Evolutionary conservation across 1,140 invertebrate genomes (phyloP).

Genomic region (Drosophila erecta): DNA sequence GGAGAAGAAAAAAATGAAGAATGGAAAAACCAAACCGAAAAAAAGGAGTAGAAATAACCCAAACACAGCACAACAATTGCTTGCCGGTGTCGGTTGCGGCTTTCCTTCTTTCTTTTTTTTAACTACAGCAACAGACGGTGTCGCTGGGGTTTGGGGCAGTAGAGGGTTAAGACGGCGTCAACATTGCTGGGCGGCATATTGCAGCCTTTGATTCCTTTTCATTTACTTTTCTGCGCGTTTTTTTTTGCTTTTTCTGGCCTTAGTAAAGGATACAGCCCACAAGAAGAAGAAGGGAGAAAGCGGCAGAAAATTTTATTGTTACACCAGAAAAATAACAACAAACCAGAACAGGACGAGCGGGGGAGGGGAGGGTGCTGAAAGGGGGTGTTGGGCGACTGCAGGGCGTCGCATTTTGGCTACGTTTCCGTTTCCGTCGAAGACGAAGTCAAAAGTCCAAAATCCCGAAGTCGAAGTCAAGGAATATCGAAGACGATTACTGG

Average conservation of each 20-base stretch:
- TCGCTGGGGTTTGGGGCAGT: background rate
- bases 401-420: conserved; percentile 79
- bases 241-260: conserved; percentile 12
- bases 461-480: conserved; percentile 32
- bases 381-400: conserved; percentile 32
- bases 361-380: background rate
- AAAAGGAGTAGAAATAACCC: conserved; percentile 42
- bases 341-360: background rate
- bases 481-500: conserved; percentile 68
- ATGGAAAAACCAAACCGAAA: conserved; percentile 17
- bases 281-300: conserved; percentile 18
- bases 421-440: conserved; percentile 78
- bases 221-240: conserved; percentile 38
- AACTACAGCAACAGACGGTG: conserved; percentile 58
- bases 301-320: conserved; percentile 73
- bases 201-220: conserved; percentile 76
- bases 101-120: conserved; percentile 46
- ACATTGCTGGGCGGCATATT: conserved; percentile 67
- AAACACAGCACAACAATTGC: conserved; percentile 58
- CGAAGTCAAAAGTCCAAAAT: conserved; percentile 26
- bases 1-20: conserved; percentile 18
- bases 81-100: conserved; percentile 69
- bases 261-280: conserved; percentile 24
- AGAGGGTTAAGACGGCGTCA: conserved; percentile 39
- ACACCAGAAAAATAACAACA: conserved; percentile 81